Conservation (phyloP, 2,113 vertebrate genomes). For the Triplophysa dalaica region DNA sequence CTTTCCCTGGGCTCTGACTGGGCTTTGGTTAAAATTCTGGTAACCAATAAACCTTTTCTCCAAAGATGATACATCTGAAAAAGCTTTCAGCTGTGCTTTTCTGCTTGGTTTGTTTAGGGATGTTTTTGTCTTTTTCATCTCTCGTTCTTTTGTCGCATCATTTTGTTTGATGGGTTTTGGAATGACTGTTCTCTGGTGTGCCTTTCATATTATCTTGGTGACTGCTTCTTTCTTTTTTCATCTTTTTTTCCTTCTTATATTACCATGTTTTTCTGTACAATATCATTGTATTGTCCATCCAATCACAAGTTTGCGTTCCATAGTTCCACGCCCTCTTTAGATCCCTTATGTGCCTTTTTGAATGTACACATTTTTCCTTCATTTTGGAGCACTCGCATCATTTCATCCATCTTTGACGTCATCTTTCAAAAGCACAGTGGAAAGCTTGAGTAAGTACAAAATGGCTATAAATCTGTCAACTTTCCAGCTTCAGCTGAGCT, state of each 20-base stretch:
- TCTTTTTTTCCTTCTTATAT: neutral
- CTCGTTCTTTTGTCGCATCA: conserved; percentile 59
- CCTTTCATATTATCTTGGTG: neutral
- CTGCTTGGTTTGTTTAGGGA: conserved; percentile 47
- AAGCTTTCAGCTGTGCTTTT: conserved; percentile 76
- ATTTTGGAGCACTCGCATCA: conserved; percentile 5
- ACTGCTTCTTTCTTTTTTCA: neutral
- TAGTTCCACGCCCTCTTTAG: neutral
- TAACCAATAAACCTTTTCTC: conserved; percentile 27
- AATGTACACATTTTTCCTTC: conserved; percentile 17
- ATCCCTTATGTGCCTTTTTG: conserved; percentile 4
- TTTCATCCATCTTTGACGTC: conserved; percentile 51
- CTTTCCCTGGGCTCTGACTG: conserved; percentile 84
- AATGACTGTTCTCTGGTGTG: neutral
- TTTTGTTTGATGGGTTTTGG: conserved; percentile 22
- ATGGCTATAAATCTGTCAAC: conserved; percentile 27
- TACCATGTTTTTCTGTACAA: neutral
- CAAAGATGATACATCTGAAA: conserved; percentile 59
- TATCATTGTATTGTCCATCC: neutral
- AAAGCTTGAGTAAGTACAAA: conserved; percentile 58
- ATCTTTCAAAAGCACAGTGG: conserved; percentile 77
- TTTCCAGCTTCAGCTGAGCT: conserved; percentile 64
- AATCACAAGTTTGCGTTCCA: neutral
- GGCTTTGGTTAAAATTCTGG: conserved; percentile 57
- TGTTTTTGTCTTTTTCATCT: conserved; percentile 38